phyloP scores from a whole-genome alignment of 2,113 vertebrate species.

The Rhinolophus ferrumequinum region DNA sequence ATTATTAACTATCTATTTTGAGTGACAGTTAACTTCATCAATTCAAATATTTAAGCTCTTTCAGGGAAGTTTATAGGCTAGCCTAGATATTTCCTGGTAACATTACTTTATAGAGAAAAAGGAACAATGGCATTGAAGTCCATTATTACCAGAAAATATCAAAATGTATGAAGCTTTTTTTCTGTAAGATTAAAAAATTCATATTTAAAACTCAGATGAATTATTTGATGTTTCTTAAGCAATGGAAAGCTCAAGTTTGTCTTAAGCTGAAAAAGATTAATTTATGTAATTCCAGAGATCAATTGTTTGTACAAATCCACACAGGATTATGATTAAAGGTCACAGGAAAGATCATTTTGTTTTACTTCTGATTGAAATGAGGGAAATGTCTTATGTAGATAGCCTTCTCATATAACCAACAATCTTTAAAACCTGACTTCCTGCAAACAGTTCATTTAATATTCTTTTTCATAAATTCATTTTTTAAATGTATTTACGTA shows the following conservation, averaged over 20 bases:
- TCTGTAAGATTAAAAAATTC: not conserved
- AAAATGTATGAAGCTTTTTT: not conserved
- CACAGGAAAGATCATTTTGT: not conserved
- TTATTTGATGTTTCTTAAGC: conserved; percentile 11
- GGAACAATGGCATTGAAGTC: not conserved
- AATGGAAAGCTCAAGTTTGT: not conserved
- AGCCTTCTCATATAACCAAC: not conserved
- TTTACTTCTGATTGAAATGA: conserved; percentile 39
- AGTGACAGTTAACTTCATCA: not conserved
- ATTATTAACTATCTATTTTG: not conserved
- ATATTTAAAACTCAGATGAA: not conserved
- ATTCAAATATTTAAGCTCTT: not conserved
- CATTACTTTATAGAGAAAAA: not conserved
- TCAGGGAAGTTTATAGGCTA: not conserved
- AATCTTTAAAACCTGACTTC: not conserved
- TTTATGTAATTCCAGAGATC: not conserved
- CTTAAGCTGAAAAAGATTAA: not conserved
- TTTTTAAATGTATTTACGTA: not conserved
- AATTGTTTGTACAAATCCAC: not conserved
- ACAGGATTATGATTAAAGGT: not conserved
- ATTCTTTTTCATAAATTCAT: not conserved
- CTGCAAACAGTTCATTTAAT: not conserved
- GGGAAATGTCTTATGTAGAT: not conserved
- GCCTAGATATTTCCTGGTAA: not conserved
- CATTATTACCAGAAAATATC: not conserved